Conservation (phyloP, 2,113 vertebrate species). For the Phylloscopus trochiloides region DNA sequence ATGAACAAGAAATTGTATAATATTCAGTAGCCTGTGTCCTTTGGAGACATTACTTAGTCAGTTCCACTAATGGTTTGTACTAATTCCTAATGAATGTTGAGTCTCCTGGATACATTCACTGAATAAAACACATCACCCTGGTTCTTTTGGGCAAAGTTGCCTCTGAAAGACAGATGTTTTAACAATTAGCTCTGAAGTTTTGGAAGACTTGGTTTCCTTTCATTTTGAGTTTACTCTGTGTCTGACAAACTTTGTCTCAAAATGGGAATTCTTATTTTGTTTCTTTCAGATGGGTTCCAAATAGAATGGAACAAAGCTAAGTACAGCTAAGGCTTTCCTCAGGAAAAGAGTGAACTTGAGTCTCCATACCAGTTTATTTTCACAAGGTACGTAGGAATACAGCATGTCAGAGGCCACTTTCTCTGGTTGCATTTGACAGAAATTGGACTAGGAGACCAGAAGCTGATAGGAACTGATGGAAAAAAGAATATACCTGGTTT, state of each 20-base stretch:
- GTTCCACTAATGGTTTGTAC: background rate
- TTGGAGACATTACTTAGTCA: background rate
- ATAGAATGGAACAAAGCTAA: background rate
- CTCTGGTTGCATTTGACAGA: background rate
- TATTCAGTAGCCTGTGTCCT: background rate
- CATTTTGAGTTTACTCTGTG: background rate
- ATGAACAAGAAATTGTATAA: background rate
- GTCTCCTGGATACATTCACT: background rate
- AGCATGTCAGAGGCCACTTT: too few species aligned
- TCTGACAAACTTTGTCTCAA: background rate
- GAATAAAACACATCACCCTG: accelerated
- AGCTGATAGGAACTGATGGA: background rate
- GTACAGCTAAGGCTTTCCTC: background rate
- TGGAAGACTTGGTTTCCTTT: background rate
- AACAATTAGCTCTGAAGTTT: background rate
- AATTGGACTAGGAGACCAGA: background rate
- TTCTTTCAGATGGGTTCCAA: background rate
- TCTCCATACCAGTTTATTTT: background rate
- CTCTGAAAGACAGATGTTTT: background rate
- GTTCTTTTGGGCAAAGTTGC: background rate
- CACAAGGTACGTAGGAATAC: background rate
- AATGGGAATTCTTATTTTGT: background rate
- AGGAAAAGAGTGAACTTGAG: background rate
- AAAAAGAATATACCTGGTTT: background rate
- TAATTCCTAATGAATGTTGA: background rate